phyloP scores from a whole-genome alignment of 2,888 invertebrate genomes.

The Andrena flavipes region DNA sequence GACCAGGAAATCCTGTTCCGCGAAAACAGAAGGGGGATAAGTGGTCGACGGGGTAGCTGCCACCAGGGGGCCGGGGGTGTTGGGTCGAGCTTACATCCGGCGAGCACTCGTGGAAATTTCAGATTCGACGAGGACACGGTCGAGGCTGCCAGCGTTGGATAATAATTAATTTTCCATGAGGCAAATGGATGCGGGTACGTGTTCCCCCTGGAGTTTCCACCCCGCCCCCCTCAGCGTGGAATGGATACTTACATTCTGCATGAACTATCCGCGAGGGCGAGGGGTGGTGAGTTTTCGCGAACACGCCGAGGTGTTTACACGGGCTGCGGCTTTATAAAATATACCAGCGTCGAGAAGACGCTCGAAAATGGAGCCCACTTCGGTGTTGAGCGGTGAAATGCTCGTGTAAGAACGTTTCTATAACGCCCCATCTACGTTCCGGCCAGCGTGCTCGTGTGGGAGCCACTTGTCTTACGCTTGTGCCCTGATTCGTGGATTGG shows the following conservation, averaged over 20 bases:
- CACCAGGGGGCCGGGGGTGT: not conserved
- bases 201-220: slow-evolving; percentile 9
- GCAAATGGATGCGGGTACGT: slow-evolving; percentile 54
- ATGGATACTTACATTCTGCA: slow-evolving; percentile 35
- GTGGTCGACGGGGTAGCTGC: slow-evolving; percentile 2
- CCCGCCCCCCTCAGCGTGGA: not conserved
- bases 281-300: slow-evolving; percentile 9
- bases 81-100: slow-evolving; percentile 1
- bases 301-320: slow-evolving; percentile 24
- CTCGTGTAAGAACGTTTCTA: too few relatives aligned
- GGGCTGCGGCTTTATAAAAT: not conserved
- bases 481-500: too few relatives aligned
- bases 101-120: slow-evolving; percentile 31
- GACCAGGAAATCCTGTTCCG: slow-evolving; percentile 11
- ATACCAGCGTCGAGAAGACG: not conserved
- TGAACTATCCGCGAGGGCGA: not conserved
- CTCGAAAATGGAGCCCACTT: not conserved
- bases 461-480: too few relatives aligned
- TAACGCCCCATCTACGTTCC: too few relatives aligned
- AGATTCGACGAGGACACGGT: slow-evolving; percentile 23
- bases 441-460: too few relatives aligned
- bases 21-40: slow-evolving; percentile 23
- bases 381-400: not conserved
- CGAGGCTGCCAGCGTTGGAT: slow-evolving; percentile 13
- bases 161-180: slow-evolving; percentile 61